phyloP scores from a whole-genome alignment of 1,140 invertebrate species.

The Bombus sibiricus region DNA sequence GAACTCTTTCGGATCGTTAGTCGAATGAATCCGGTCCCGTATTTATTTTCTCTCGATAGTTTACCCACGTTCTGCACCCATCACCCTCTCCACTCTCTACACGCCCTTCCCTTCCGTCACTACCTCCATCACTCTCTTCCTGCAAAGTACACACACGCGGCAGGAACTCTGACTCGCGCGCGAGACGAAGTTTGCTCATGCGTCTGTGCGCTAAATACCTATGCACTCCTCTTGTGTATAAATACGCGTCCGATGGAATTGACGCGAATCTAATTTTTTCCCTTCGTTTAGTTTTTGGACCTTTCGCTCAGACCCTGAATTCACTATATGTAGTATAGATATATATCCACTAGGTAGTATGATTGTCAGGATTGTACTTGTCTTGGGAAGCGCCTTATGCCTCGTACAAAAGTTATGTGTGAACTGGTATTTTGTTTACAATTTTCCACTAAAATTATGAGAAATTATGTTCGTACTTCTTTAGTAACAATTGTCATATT shows the following conservation, averaged over 20 bases:
- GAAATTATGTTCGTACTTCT: no score
- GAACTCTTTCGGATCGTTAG: slow-evolving; percentile 64
- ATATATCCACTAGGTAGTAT: background rate
- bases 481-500: no score
- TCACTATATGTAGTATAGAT: background rate
- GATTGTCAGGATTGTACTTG: background rate
- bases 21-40: slow-evolving; percentile 70
- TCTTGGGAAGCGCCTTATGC: no score
- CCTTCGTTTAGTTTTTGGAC: background rate
- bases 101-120: background rate
- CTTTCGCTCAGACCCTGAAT: background rate
- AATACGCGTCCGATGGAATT: slow-evolving; percentile 54
- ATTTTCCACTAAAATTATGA: no score
- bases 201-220: slow-evolving; percentile 50
- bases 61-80: slow-evolving; percentile 45
- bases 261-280: slow-evolving; percentile 48
- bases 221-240: slow-evolving; percentile 25
- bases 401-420: no score
- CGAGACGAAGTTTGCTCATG: slow-evolving; percentile 29
- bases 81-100: background rate
- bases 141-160: slow-evolving; percentile 28
- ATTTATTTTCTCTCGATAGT: slow-evolving; percentile 67
- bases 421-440: background rate
- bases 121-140: background rate
- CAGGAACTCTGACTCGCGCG: slow-evolving; percentile 33